These are phyloP conservation scores for Cataglyphis rosenhaueri DNA, from an alignment of 2,888 invertebrate genomes.

Conservation along the genomic window DNA sequence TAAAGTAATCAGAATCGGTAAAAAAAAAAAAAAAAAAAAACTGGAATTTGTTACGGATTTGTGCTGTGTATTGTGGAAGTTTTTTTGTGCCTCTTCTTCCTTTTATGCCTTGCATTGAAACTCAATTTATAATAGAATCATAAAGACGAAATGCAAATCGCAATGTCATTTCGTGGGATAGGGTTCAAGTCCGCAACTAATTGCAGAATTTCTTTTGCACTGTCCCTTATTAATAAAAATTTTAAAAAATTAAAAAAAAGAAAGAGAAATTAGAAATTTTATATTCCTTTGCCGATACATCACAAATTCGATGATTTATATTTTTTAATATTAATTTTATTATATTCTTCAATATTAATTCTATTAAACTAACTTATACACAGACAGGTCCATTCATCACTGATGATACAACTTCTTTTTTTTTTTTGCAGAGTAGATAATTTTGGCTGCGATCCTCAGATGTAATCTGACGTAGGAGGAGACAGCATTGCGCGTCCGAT, in stretches of 20 bases:
- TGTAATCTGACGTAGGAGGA: slow-evolving; percentile 16
- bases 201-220: slow-evolving; percentile 26
- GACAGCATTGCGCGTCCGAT: slow-evolving; percentile 38
- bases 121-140: slow-evolving; percentile 37
- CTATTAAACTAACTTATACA: neutral
- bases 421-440: slow-evolving; percentile 7
- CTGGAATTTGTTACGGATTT: slow-evolving; percentile 33
- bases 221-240: slow-evolving; percentile 4
- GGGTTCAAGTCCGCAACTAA: slow-evolving; percentile 36
- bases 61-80: slow-evolving; percentile 1
- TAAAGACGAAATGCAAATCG: slow-evolving; percentile 44
- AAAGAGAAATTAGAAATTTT: neutral
- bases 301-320: neutral
- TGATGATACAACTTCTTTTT: neutral
- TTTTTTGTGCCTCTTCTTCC: slow-evolving; percentile 3
- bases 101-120: slow-evolving; percentile 16
- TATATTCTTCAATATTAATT: neutral
- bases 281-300: neutral
- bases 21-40: neutral
- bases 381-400: neutral
- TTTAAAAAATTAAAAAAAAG: neutral
- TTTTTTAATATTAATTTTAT: neutral
- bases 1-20: slow-evolving; percentile 23
- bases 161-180: slow-evolving; percentile 48
- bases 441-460: slow-evolving; percentile 12